These are phyloP conservation scores for Microctonus hyperodae DNA, from an alignment of 2,888 invertebrate genomes.

Conservation along the genomic window DNA sequence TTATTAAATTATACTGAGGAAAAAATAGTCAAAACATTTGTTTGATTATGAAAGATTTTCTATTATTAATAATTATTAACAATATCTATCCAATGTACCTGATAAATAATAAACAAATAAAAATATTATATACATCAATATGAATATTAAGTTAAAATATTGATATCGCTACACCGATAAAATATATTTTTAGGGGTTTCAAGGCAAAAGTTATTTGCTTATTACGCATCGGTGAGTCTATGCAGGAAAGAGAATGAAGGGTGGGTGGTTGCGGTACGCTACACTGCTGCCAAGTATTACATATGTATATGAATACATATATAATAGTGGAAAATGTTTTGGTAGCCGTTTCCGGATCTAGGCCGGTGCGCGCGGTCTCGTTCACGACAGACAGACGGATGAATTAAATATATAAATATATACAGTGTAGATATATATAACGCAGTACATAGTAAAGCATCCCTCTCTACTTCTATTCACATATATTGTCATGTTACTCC, in stretches of 20 bases:
- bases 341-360: slow-evolving; percentile 33
- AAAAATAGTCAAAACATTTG: background rate
- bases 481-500: background rate
- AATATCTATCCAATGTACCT: too few relatives aligned
- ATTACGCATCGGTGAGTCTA: slow-evolving; percentile 32
- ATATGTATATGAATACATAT: background rate
- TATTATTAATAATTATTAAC: too few relatives aligned
- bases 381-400: slow-evolving; percentile 21
- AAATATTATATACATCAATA: too few relatives aligned
- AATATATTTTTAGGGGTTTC: slow-evolving; percentile 12
- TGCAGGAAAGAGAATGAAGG: slow-evolving; percentile 27
- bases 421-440: background rate
- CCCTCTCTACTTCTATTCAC: background rate
- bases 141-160: too few relatives aligned
- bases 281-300: slow-evolving; percentile 18
- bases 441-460: background rate
- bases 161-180: too few relatives aligned
- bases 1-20: background rate
- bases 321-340: slow-evolving; percentile 31
- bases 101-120: too few relatives aligned
- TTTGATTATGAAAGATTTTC: background rate
- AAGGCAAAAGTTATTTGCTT: slow-evolving; percentile 28
- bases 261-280: slow-evolving; percentile 23
- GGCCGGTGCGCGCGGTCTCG: slow-evolving; percentile 21
- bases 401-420: slow-evolving; percentile 1